These are phyloP conservation scores for Tauraco erythrolophus DNA, from an alignment of 2,113 vertebrate genomes.

Conservation along the genomic window DNA sequence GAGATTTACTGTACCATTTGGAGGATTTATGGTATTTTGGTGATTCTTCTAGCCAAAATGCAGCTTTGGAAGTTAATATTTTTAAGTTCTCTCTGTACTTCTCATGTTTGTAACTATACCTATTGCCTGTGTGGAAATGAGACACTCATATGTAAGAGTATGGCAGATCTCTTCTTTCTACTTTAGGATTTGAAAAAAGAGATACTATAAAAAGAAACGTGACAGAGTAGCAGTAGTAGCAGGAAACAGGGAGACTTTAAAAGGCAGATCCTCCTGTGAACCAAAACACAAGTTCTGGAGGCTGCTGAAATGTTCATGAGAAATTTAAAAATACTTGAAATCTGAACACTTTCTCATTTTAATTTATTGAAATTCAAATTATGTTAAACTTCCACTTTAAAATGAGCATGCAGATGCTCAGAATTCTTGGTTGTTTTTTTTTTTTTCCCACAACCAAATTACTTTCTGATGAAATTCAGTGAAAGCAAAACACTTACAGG, in stretches of 20 bases:
- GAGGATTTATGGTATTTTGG: background rate
- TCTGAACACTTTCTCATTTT: conserved; percentile 24
- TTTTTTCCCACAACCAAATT: background rate
- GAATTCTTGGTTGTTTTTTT: background rate
- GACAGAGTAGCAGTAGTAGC: background rate
- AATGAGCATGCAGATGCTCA: conserved; percentile 22
- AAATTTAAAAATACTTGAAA: conserved; percentile 52
- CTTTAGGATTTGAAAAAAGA: background rate
- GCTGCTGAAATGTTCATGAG: background rate
- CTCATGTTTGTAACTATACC: background rate
- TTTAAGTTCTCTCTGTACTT: background rate
- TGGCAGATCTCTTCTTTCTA: background rate
- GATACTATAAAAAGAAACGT: background rate
- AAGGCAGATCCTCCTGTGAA: conserved; percentile 37
- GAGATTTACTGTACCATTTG: background rate
- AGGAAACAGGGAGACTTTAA: background rate
- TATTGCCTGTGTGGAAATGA: background rate
- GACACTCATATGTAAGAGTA: background rate
- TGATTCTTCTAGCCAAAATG: background rate
- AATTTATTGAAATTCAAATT: conserved; percentile 59
- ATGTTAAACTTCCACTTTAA: conserved; percentile 25
- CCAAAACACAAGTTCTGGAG: background rate
- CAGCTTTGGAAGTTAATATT: background rate
- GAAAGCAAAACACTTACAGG: conserved; percentile 25
- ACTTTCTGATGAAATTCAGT: conserved; percentile 52